phyloP scores from a whole-genome alignment of 2,113 vertebrate species.

The Hemicordylus capensis region DNA sequence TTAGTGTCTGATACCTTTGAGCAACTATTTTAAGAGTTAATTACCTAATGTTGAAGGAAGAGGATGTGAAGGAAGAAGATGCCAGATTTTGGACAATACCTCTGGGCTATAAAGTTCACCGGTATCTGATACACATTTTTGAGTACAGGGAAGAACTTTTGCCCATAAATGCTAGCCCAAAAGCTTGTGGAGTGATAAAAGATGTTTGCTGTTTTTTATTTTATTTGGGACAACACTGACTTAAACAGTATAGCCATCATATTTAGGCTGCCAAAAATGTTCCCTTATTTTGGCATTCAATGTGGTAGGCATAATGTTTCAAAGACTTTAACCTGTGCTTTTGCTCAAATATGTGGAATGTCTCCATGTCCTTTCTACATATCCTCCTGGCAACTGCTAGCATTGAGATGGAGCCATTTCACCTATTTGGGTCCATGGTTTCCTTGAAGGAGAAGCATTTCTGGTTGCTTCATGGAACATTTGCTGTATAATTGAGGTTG shows the following conservation, averaged over 20 bases:
- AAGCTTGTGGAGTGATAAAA: too few species aligned
- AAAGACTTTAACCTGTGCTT: neutral
- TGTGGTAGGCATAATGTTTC: neutral
- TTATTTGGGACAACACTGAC: neutral
- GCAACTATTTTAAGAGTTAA: too few species aligned
- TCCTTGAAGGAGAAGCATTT: neutral
- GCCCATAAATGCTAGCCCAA: too few species aligned
- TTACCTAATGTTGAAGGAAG: too few species aligned
- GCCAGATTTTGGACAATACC: too few species aligned
- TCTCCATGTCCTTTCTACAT: neutral
- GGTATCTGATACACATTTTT: too few species aligned
- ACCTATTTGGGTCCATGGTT: neutral
- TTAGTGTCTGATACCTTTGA: too few species aligned
- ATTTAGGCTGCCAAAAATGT: neutral
- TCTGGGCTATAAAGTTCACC: too few species aligned
- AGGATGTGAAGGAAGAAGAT: too few species aligned
- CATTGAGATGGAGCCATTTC: neutral
- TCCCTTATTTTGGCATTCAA: neutral
- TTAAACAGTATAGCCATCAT: neutral
- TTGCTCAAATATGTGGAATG: neutral
- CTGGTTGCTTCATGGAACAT: neutral
- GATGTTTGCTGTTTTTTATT: too few species aligned
- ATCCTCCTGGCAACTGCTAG: neutral
- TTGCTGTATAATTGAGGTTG: neutral
- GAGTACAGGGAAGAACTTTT: too few species aligned